Evolutionary conservation across 2,113 vertebrate genomes (phyloP), one percentile per base, ranked within the genome.

Genomic region (Machaerirhynchus nigripectus): DNA sequence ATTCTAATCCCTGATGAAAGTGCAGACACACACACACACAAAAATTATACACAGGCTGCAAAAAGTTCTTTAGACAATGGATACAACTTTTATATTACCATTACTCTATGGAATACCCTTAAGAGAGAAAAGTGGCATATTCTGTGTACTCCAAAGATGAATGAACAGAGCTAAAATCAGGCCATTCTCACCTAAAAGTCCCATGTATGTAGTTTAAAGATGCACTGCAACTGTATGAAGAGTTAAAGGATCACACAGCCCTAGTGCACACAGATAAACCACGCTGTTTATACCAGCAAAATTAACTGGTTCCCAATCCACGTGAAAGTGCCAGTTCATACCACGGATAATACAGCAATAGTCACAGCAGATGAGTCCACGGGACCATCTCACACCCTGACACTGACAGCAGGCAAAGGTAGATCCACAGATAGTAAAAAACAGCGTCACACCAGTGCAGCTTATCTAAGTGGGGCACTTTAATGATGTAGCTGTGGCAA

Each of bases 401-500:
- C 44, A 40, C 46, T 3, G 27, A 30, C 20, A 79, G 70, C 0
- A 13, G 47, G 75, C 57, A 83, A 80, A 64, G 49, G 24, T 60
- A 87, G 53, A 60, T 2, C 28, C 33, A 31, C 37, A 20, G 15
- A 3, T 1, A 35, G 39, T 0, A 21, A 27, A 22, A 37, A 37
- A 2, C 39, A 77, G 53, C 2, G 0, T 8, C 57, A 22, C 33
- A 11, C 1, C 64, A 16, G 28, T 0, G 30, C 20, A 22, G 4
- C 11, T 27, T 1, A 57, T 6, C 39, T 12, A 9, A 37, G 27
- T 0, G 3, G 24, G 53, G 9, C 39, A 16, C 24, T 64, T 30
- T 1, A 50, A 15, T 2, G 16, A 30, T 1, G 70, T 0, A 15
- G 27, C 52, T 11, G n/a, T 0, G 20, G 39, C 0, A 5, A 80